A percentile compares a stretch with the other conserved stretches of the same genome.
Conservation (phyloP, 2,888 invertebrate species). For the Lasioglossum marginatum region DNA sequence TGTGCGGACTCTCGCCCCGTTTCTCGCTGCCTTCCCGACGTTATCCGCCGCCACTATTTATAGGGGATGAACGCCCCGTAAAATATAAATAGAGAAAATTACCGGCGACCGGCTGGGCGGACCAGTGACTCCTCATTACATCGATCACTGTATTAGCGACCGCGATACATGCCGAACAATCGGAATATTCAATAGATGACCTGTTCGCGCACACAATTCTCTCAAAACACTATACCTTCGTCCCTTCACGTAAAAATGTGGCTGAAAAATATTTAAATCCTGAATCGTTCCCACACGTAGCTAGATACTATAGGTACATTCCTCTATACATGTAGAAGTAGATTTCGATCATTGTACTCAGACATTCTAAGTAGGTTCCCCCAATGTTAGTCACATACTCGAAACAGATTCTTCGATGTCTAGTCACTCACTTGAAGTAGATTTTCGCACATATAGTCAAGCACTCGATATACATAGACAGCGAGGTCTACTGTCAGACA, state of each 20-base stretch:
- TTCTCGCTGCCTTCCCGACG: slow-evolving; percentile 49
- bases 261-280: not conserved
- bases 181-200: not conserved
- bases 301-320: not conserved
- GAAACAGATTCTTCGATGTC: not conserved
- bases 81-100: slow-evolving; percentile 75
- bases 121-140: slow-evolving; percentile 31
- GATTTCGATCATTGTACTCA: no score
- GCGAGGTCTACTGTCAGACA: not conserved
- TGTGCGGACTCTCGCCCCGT: slow-evolving; percentile 17
- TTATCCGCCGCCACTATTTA: slow-evolving; percentile 72
- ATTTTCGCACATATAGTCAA: not conserved
- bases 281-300: not conserved
- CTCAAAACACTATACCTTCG: not conserved
- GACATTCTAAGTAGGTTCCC: not conserved
- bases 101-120: slow-evolving; percentile 27
- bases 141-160: slow-evolving; percentile 55
- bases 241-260: not conserved
- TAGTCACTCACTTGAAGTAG: not conserved
- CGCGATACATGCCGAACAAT: not conserved
- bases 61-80: slow-evolving; percentile 67
- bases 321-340: not conserved
- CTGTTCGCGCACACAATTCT: not conserved
- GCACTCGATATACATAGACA: not conserved
- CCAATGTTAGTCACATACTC: not conserved